Evolutionary conservation across 2,888 invertebrate species (phyloP).

Genomic region (Rhagonycha fulva): DNA sequence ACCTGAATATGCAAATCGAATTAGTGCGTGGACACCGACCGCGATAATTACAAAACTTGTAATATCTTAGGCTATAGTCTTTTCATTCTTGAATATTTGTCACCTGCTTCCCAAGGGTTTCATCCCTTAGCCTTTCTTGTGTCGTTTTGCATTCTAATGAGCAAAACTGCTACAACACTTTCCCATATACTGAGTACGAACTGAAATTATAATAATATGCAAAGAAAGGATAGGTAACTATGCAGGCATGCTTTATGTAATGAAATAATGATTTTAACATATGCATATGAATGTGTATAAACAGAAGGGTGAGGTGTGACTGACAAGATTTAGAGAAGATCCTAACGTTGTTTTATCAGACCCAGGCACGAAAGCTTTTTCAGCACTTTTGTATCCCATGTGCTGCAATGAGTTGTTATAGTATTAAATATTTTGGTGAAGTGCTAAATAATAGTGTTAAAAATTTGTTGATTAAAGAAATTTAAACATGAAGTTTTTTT

Average conservation of each 20-base stretch:
- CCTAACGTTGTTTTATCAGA: slow-evolving; percentile 2
- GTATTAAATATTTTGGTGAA: neutral
- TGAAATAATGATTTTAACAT: slow-evolving; percentile 35
- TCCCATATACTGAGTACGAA: slow-evolving; percentile 37
- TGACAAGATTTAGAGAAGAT: slow-evolving; percentile 51
- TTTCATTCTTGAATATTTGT: slow-evolving; percentile 3
- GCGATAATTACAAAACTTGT: slow-evolving; percentile 44
- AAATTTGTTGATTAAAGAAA: neutral
- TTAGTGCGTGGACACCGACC: slow-evolving; percentile 40
- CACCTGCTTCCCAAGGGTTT: slow-evolving; percentile 24
- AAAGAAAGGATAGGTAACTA: slow-evolving; percentile 42
- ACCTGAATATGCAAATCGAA: slow-evolving; percentile 51
- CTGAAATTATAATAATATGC: slow-evolving; percentile 44
- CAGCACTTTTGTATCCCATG: neutral
- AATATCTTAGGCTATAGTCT: slow-evolving; percentile 14
- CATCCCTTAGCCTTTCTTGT: slow-evolving; percentile 22
- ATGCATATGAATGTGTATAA: slow-evolving; percentile 46
- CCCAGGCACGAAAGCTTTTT: neutral
- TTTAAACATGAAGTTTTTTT: neutral
- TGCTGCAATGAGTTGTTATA: neutral
- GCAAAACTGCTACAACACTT: slow-evolving; percentile 40
- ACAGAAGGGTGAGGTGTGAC: slow-evolving; percentile 56
- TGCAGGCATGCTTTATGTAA: slow-evolving; percentile 35
- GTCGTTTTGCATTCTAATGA: slow-evolving; percentile 38
- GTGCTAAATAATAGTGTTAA: neutral